Evolutionary conservation across 2,113 vertebrate species (phyloP), one percentile per base, ranked within the genome.

Genomic region (Callopanchax toddi): DNA sequence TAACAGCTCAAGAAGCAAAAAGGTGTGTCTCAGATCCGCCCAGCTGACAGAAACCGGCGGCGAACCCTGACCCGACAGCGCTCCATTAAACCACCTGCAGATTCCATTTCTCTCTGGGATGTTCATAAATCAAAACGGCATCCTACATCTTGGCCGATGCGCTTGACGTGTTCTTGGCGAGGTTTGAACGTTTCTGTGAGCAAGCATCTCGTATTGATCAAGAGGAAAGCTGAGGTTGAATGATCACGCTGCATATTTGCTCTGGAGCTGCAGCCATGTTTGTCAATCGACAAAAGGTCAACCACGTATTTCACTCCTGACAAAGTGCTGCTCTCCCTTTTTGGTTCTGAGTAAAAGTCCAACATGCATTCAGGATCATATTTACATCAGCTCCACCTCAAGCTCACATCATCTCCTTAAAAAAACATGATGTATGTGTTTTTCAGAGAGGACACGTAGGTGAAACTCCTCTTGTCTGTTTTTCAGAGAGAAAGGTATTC

Each of bases 371-470:
- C 46, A 32, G 22, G 25, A 51, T 44, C 26, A 58, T 59, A 58
- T 81, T 81, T 68, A 60, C 54, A 72, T 36, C 37, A 16, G 26
- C 40, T 73, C 46, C 61, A 65, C 22, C 36, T 46, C 7, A 43
- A 22, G 2, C 63, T 40, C 52, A 62, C 65, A 56, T 74, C 45
- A 74, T 68, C 73, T n/a, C 67, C 59, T 61, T 52, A 39, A 37
- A 40, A 59, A 25, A 54, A 37, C 37, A 56, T 85, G 86, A 89
- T 89, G 56, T 60, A 87, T 89, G 89, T 83, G 85, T 84, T 83
- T 84, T 89, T 83, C 68, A 82, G 54, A 78, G 52, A 87, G 70
- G 79, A 82, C 80, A 71, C 21, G 56, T 65, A 76, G 74, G 60
- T 86, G 78, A 77, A 87, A 76, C 67, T 83, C 79, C 62, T 76